Evolutionary conservation across 2,113 vertebrate species (phyloP), one percentile per base, ranked within the genome.

Genomic region (Tympanuchus pallidicinctus): DNA sequence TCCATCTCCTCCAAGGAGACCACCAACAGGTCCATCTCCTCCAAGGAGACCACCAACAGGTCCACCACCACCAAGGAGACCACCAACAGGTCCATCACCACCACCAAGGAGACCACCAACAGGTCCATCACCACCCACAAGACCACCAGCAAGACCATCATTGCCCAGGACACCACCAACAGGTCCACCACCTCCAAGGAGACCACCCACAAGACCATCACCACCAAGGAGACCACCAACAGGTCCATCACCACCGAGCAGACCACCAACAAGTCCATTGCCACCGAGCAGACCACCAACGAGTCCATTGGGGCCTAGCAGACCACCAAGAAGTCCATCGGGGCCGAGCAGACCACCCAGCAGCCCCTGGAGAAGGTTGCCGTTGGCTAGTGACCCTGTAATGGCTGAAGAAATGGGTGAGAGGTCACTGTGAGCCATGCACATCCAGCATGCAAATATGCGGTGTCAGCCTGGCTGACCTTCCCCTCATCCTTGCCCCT

Each of bases 341-440:
- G 56, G 18, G 11, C 56, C 56, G 7, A 59, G 56, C 32, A 59
- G 56, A 59, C 56, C 56, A n/a, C 4, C 94, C 19, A 3, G 32
- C 40, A 67, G 12, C 54, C 91, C 84, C 72, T 94, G 89, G 34
- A 96, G 76, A 43, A 96, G 60, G 56, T 89, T 71, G 1, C 10
- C 76, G 22, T 90, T 87, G 10, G 65, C 50, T 80, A 94, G 47
- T 1, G 65, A 57, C 42, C 82, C 63, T 95, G 79, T 24, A 74
- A 94, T 22, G 82, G 42, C 97, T 98, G 86, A 28, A 86, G 75
- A 82, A 54, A 83, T 15, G 13, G 8, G 30, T 15, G 30, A 78
- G 34, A 63, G 20, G 38, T 83, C 28, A 36, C 40, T 32, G 17
- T 69, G 84, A 92, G 42, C 40, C 38, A 2, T 0, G 0, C 24